Evolutionary conservation across 2,888 invertebrate genomes (phyloP), one percentile per base, ranked within the genome.

Genomic region (Adela reaumurella): DNA sequence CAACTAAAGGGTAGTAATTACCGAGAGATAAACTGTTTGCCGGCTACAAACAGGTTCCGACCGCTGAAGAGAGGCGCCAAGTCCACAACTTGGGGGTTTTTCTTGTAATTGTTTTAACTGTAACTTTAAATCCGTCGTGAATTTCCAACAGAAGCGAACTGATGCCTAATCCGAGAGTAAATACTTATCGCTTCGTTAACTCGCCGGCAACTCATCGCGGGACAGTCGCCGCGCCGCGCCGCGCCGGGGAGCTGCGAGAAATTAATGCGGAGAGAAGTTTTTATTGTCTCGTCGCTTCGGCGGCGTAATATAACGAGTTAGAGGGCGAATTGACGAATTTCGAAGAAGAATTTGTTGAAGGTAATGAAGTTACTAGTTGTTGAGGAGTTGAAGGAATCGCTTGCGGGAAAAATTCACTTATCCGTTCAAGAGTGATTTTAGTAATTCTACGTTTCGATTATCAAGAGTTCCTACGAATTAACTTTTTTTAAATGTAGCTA

Each of bases 401-500:
- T 35, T 35, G 35, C 14, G 6, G 3, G 59, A 14, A 51, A 49
- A 28, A 44, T 52, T 43, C 19, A n/a, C n/a, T n/a, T n/a, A n/a
- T n/a, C n/a, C n/a, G n/a, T n/a, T n/a, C n/a, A n/a, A n/a, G n/a
- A n/a, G n/a, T n/a, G n/a, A n/a, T n/a, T n/a, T n/a, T n/a, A n/a
- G n/a, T n/a, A n/a, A n/a, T n/a, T n/a, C n/a, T n/a, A n/a, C n/a
- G n/a, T n/a, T n/a, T n/a, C n/a, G n/a, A n/a, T n/a, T n/a, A n/a
- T n/a, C n/a, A n/a, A n/a, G n/a, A n/a, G n/a, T n/a, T n/a, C n/a
- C n/a, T n/a, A n/a, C n/a, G n/a, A n/a, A n/a, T n/a, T n/a, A n/a
- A n/a, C n/a, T n/a, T n/a, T n/a, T n/a, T n/a, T n/a, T n/a, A n/a
- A n/a, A n/a, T n/a, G n/a, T n/a, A n/a, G n/a, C n/a, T n/a, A n/a